phyloP scores from a whole-genome alignment of 2,888 invertebrate genomes.

The Hypena proboscidalis region DNA sequence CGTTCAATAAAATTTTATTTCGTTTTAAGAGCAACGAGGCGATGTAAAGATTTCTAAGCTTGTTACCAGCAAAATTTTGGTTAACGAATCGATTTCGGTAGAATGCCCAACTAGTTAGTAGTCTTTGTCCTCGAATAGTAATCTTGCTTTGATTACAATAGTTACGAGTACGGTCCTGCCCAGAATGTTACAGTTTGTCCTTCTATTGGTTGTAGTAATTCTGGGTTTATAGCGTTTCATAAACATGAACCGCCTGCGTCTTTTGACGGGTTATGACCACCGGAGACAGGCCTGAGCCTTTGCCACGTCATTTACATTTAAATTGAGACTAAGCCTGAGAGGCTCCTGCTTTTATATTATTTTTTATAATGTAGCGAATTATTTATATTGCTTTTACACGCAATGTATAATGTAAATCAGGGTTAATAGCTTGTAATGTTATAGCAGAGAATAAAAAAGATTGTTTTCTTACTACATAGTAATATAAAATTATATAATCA shows the following conservation, averaged over 20 bases:
- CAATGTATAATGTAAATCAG: constrained; percentile 7
- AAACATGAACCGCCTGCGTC: constrained; percentile 53
- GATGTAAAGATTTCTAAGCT: constrained; percentile 38
- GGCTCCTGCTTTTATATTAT: constrained; percentile 28
- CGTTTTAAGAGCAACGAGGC: constrained; percentile 59
- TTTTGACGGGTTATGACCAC: constrained; percentile 47
- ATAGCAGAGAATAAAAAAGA: no score
- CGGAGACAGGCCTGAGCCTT: constrained; percentile 45
- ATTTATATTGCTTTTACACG: constrained; percentile 28
- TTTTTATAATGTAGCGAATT: constrained; percentile 45
- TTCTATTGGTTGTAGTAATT: constrained; percentile 31
- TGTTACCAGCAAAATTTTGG: constrained; percentile 22
- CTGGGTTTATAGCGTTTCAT: constrained; percentile 44
- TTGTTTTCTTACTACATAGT: no score
- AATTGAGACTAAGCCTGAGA: constrained; percentile 50
- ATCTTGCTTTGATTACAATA: constrained; percentile 37
- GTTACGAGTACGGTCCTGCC: constrained; percentile 27
- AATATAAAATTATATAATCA: no score
- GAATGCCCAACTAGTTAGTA: constrained; percentile 20
- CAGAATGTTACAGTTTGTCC: constrained; percentile 26
- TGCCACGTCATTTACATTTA: constrained; percentile 60
- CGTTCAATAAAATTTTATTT: constrained; percentile 73
- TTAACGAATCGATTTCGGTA: constrained; percentile 16
- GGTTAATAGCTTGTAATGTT: neutral
- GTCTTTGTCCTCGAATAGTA: constrained; percentile 24